phyloP scores from a whole-genome alignment of 1,140 invertebrate species.

The Arion vulgaris region DNA sequence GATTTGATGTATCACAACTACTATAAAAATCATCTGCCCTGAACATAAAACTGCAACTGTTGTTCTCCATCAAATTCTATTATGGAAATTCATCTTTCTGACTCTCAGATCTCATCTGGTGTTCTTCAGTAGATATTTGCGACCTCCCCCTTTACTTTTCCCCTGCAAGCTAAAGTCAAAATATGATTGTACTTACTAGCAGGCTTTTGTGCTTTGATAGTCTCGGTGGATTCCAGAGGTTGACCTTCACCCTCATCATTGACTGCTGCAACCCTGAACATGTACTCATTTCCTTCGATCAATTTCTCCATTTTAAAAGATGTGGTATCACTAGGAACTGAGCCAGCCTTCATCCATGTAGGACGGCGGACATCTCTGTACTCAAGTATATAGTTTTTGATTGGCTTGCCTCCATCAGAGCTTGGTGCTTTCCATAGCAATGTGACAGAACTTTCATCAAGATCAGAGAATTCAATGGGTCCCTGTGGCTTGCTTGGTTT shows the following conservation, averaged over 20 bases:
- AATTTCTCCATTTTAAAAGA: slow-evolving; percentile 83
- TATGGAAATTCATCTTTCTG: too few relatives aligned
- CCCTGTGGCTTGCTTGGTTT: slow-evolving; percentile 90
- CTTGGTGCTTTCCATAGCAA: slow-evolving; percentile 90
- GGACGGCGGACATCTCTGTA: slow-evolving; percentile 93
- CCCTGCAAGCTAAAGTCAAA: too few relatives aligned
- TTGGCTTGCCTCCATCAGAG: slow-evolving; percentile 93
- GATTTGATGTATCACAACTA: too few relatives aligned
- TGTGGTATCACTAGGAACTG: slow-evolving; percentile 52
- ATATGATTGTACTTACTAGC: slow-evolving; percentile 91
- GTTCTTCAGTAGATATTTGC: too few relatives aligned
- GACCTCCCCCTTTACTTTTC: too few relatives aligned
- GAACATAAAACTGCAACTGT: too few relatives aligned
- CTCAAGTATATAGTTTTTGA: slow-evolving; percentile 95
- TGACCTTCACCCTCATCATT: slow-evolving; percentile 96
- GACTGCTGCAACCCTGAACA: slow-evolving; percentile 95
- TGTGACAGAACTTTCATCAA: slow-evolving; percentile 95
- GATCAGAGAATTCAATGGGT: slow-evolving; percentile 84
- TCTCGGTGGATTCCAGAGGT: slow-evolving; percentile 83
- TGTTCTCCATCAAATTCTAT: too few relatives aligned
- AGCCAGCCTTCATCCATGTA: slow-evolving; percentile 85
- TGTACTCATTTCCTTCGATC: slow-evolving; percentile 93
- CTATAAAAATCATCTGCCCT: too few relatives aligned
- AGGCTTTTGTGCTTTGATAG: slow-evolving; percentile 55
- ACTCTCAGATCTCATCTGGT: too few relatives aligned